phyloP scores from a whole-genome alignment of 2,113 vertebrate species.

The Oreochromis niloticus region DNA sequence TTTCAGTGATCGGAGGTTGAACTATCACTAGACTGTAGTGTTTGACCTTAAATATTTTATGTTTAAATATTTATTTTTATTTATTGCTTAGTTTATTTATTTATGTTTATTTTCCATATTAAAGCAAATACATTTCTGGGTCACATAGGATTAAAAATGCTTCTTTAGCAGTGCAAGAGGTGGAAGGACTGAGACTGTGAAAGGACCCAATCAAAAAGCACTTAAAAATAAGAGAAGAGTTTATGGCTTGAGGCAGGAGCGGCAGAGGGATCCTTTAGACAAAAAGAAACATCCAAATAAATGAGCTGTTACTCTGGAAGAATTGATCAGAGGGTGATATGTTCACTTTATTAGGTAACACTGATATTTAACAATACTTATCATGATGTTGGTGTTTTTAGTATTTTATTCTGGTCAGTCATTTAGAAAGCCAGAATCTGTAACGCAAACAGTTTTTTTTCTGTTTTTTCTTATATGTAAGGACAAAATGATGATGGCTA shows the following conservation, averaged over 20 bases:
- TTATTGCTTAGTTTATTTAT: not conserved
- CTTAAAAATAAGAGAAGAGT: not conserved
- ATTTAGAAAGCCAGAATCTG: not conserved
- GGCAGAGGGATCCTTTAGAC: not conserved
- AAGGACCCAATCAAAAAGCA: not conserved
- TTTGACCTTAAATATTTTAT: not conserved
- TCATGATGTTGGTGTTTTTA: not conserved
- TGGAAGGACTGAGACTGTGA: not conserved
- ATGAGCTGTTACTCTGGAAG: not conserved
- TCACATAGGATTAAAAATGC: not conserved
- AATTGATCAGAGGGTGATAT: not conserved
- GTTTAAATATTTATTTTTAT: not conserved
- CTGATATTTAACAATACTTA: not conserved
- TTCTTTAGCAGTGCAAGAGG: not conserved
- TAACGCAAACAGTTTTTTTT: not conserved
- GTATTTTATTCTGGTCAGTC: not conserved
- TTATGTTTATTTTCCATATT: not conserved
- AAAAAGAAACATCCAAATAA: constrained; percentile 19
- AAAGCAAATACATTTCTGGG: not conserved
- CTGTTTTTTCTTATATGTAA: not conserved
- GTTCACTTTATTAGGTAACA: not conserved
- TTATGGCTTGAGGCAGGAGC: not conserved
- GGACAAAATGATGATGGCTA: not conserved
- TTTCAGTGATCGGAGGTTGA: not conserved
- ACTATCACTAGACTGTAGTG: not conserved